Percentiles rank a stretch among this genome's conserved stretches.
These are phyloP conservation scores for Numenius arquata DNA, from an alignment of 2,113 vertebrate species.

Conservation along the genomic window DNA sequence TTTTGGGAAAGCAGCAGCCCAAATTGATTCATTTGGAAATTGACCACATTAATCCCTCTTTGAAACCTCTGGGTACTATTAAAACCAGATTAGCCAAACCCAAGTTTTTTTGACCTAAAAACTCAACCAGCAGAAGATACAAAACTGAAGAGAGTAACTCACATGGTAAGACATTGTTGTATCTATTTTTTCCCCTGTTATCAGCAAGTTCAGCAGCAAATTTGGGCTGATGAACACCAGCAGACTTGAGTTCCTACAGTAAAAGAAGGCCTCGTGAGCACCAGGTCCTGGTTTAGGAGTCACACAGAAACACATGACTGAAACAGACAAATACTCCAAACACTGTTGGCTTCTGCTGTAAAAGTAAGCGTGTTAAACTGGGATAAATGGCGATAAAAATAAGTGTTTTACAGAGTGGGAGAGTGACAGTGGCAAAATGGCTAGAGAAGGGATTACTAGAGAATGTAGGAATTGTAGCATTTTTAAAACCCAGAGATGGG, in stretches of 20 bases:
- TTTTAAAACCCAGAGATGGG: neutral
- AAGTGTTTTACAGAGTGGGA: neutral
- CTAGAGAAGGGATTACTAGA: neutral
- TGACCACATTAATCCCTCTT: neutral
- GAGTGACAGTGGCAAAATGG: neutral
- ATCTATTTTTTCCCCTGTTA: constrained; percentile 95
- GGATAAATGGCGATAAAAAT: neutral
- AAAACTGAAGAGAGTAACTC: constrained; percentile 62
- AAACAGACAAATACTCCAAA: neutral
- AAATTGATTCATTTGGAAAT: neutral
- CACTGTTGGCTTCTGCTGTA: neutral
- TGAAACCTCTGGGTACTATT: neutral
- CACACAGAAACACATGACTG: neutral
- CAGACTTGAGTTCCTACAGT: constrained; percentile 84
- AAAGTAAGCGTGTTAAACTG: neutral
- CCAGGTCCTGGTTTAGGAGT: neutral
- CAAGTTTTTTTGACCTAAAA: neutral
- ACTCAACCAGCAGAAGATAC: neutral
- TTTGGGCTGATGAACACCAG: constrained; percentile 84
- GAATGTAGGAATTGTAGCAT: neutral
- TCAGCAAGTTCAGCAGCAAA: constrained; percentile 79
- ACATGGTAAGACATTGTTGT: constrained; percentile 96
- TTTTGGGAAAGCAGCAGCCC: neutral
- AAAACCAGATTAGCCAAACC: neutral
- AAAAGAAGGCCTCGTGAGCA: neutral